A percentile compares a stretch with the other conserved stretches of the same genome.
Conservation (phyloP, 2,797 vertebrate species). For the Glyptemys insculpta region DNA sequence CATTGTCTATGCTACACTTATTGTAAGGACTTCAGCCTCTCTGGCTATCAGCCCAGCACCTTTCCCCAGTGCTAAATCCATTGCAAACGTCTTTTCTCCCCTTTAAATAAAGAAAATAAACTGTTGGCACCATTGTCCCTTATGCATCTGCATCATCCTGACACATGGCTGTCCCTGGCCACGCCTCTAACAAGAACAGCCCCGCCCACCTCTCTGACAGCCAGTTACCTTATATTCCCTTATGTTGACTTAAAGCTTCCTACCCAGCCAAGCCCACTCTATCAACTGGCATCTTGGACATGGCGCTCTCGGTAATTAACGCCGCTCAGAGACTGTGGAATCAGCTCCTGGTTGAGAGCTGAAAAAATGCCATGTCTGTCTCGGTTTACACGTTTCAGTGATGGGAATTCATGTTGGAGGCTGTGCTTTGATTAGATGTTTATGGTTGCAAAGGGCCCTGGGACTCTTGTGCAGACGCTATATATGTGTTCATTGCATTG, state of each 20-base stretch:
- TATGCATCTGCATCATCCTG: background rate
- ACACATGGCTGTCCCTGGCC: background rate
- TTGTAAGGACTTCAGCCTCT: background rate
- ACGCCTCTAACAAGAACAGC: background rate
- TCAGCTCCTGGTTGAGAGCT: conserved; percentile 41
- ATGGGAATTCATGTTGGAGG: conserved; percentile 72
- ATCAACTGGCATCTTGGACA: conserved; percentile 66
- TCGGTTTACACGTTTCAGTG: conserved; percentile 41
- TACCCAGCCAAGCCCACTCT: conserved; percentile 31
- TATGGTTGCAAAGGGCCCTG: conserved; percentile 61
- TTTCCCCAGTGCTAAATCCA: background rate
- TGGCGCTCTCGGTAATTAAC: conserved; percentile 75
- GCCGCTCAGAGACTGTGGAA: conserved; percentile 55
- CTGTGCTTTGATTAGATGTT: conserved; percentile 75
- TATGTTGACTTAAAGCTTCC: background rate
- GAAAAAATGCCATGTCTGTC: conserved; percentile 19
- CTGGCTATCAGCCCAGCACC: background rate
- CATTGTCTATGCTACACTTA: background rate
- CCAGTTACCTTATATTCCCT: conserved; percentile 48
- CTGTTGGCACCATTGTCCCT: rapidly evolving
- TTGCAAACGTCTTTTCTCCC: rapidly evolving
- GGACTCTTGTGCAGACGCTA: conserved; percentile 63
- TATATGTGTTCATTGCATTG: conserved; percentile 68
- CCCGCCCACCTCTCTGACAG: background rate
- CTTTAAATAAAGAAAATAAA: background rate